These are phyloP conservation scores for Microplitis demolitor DNA, from an alignment of 1,140 invertebrate species.

Conservation along the genomic window DNA sequence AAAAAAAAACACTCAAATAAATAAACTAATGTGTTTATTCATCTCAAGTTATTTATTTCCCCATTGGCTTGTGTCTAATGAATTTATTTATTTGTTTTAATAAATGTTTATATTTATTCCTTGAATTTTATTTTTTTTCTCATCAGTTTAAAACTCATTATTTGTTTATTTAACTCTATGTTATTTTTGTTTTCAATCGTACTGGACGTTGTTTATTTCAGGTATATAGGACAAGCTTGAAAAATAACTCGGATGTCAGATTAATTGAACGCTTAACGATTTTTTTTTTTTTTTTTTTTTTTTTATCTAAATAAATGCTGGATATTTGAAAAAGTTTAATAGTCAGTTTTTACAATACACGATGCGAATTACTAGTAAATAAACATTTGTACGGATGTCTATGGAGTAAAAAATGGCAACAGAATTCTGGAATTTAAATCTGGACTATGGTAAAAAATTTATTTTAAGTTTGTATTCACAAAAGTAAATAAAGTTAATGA, in stretches of 20 bases:
- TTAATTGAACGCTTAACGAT: conserved; percentile 13
- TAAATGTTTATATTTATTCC: neutral
- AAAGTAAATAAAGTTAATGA: too few species aligned
- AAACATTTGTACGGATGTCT: too few species aligned
- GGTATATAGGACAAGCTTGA: neutral
- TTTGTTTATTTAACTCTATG: neutral
- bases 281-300: neutral
- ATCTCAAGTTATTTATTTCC: neutral
- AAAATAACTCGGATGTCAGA: neutral
- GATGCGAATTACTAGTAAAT: neutral
- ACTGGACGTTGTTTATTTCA: neutral
- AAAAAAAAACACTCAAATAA: conserved; percentile 1
- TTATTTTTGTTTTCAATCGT: neutral
- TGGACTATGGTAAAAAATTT: too few species aligned
- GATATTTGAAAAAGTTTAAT: neutral
- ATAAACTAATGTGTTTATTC: too few species aligned
- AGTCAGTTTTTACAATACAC: neutral
- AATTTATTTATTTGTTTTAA: too few species aligned
- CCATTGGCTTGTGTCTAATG: too few species aligned
- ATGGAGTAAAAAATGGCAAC: too few species aligned
- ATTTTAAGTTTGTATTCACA: too few species aligned
- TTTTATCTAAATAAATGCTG: neutral
- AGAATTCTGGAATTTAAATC: too few species aligned
- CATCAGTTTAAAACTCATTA: neutral
- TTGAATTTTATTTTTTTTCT: conserved; percentile 23